phyloP scores from a whole-genome alignment of 2,797 vertebrate genomes.

The Darevskia mixta region DNA sequence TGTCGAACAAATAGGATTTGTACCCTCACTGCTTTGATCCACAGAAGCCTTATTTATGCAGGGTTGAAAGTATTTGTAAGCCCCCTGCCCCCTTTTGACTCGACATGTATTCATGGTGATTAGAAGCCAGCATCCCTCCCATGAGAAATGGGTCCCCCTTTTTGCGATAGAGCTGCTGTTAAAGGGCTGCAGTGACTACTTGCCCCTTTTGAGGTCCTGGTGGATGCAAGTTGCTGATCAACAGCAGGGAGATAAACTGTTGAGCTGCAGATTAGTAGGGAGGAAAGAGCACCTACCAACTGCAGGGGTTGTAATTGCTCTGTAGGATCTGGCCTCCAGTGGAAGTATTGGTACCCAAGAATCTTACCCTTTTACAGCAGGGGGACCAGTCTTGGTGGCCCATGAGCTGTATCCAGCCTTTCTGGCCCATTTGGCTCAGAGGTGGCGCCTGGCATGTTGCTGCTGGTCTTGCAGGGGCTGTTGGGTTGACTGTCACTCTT shows the following conservation, averaged over 20 bases:
- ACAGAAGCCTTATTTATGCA: not conserved
- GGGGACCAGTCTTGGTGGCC: no score
- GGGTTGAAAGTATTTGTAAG: not conserved
- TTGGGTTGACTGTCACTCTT: not conserved
- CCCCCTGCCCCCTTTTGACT: not conserved
- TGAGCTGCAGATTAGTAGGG: not conserved
- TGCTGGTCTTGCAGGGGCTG: not conserved
- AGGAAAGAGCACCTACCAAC: not conserved
- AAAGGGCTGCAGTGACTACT: not conserved
- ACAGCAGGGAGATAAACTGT: not conserved
- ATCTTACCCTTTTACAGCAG: not conserved
- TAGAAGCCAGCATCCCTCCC: accelerated
- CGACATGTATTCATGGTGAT: not conserved
- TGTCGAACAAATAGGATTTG: not conserved
- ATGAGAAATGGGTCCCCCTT: not conserved
- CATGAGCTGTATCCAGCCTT: not conserved
- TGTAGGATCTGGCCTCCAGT: not conserved
- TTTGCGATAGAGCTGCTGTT: not conserved
- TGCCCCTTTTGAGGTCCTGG: not conserved
- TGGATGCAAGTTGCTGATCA: not conserved
- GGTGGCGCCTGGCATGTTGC: not conserved
- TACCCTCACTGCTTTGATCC: not conserved
- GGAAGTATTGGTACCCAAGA: not conserved
- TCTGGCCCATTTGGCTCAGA: not conserved
- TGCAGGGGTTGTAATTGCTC: not conserved